Conservation (phyloP, 2,113 vertebrate genomes). For the Fregata magnificens region DNA sequence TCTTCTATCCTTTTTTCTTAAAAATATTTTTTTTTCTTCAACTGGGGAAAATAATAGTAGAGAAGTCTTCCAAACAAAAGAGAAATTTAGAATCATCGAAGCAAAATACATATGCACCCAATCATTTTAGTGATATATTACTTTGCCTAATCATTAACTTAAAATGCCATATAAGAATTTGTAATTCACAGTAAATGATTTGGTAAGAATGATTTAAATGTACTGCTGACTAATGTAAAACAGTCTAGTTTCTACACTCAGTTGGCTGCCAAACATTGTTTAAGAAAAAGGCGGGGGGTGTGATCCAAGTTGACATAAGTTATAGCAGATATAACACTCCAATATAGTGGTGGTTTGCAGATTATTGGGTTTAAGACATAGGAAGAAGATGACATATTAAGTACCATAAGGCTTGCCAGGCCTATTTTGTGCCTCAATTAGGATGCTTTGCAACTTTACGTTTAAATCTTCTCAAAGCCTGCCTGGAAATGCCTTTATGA, state of each 20-base stretch:
- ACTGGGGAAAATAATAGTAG: neutral
- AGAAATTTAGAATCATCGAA: constrained; percentile 32
- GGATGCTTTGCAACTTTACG: neutral
- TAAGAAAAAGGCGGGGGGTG: neutral
- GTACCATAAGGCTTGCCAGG: neutral
- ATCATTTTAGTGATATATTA: constrained; percentile 72
- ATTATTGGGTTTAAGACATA: constrained; percentile 63
- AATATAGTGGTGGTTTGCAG: constrained; percentile 56
- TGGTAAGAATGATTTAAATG: constrained; percentile 74
- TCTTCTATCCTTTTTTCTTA: neutral
- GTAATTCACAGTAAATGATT: constrained; percentile 76
- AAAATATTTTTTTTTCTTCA: neutral
- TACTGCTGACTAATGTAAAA: constrained; percentile 75
- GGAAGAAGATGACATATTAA: constrained; percentile 56
- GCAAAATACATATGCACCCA: constrained; percentile 62
- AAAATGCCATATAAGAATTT: constrained; percentile 74
- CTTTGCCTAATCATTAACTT: constrained; percentile 75
- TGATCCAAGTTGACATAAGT: constrained; percentile 74
- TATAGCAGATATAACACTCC: constrained; percentile 65
- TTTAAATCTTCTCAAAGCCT: constrained; percentile 1
- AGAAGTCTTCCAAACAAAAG: constrained; percentile 22
- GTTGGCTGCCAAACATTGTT: constrained; percentile 68
- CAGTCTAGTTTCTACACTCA: constrained; percentile 70
- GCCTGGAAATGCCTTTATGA: neutral
- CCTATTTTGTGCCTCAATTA: constrained; percentile 3